Percentiles rank a stretch among this genome's conserved stretches.
phyloP scores from a whole-genome alignment of 2,888 invertebrate genomes.

The Habroteleia sp. region DNA sequence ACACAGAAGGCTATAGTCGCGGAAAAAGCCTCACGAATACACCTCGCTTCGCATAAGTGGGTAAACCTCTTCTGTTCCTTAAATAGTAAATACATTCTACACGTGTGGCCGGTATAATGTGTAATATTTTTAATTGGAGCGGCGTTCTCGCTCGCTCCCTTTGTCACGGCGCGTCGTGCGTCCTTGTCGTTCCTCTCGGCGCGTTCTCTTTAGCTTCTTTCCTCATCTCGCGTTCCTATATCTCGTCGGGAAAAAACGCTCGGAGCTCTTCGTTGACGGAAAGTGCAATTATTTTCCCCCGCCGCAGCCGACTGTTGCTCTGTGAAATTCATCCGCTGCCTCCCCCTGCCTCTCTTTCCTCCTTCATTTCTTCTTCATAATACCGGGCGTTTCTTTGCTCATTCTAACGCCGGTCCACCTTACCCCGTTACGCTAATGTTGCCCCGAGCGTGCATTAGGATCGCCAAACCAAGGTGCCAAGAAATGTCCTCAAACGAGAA shows the following conservation, averaged over 20 bases:
- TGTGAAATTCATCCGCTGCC: constrained; percentile 70
- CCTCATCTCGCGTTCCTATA: constrained; percentile 61
- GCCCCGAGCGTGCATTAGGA: constrained; percentile 74
- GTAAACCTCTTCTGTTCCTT: constrained; percentile 71
- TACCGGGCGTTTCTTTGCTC: constrained; percentile 66
- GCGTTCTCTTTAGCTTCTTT: constrained; percentile 62
- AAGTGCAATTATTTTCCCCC: constrained; percentile 80
- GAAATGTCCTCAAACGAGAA: constrained; percentile 27
- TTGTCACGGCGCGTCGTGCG: constrained; percentile 33
- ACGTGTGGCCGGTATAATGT: constrained; percentile 78
- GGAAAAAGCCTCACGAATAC: constrained; percentile 14
- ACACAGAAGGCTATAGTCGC: too few species aligned
- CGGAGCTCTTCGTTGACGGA: constrained; percentile 72
- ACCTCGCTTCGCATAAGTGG: constrained; percentile 43
- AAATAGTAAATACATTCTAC: constrained; percentile 80
- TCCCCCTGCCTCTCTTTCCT: constrained; percentile 21
- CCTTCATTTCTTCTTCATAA: constrained; percentile 62
- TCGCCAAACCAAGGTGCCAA: constrained; percentile 24
- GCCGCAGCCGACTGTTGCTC: constrained; percentile 78
- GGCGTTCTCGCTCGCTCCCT: constrained; percentile 67
- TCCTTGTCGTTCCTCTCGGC: constrained; percentile 56
- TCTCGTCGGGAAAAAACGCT: constrained; percentile 67
- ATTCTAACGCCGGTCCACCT: constrained; percentile 39
- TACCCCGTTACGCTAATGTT: constrained; percentile 62
- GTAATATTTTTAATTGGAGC: constrained; percentile 81